Evolutionary conservation across 2,888 invertebrate genomes (phyloP).

Genomic region (Trilocha varians): DNA sequence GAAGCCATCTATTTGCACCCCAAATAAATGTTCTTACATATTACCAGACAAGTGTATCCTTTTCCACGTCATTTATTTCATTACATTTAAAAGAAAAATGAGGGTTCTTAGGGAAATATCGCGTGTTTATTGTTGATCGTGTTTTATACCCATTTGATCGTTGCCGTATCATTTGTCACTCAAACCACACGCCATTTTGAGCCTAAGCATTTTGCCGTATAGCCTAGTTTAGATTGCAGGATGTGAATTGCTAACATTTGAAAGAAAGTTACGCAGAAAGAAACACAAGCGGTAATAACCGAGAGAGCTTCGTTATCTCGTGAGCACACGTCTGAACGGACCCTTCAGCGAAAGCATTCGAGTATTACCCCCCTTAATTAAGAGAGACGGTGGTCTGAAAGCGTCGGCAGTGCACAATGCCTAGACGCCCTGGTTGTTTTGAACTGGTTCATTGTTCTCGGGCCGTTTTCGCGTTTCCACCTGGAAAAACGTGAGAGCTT

Average conservation of each 20-base stretch:
- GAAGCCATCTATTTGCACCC: too few relatives aligned
- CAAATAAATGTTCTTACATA: too few relatives aligned
- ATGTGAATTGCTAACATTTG: conserved; percentile 1
- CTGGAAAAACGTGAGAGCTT: conserved; percentile 30
- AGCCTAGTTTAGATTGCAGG: neutral
- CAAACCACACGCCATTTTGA: neutral
- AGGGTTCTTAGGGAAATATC: neutral
- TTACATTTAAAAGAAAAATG: neutral
- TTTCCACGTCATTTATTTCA: too few relatives aligned
- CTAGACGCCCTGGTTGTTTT: conserved; percentile 28
- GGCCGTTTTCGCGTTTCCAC: conserved; percentile 39
- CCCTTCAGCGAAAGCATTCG: conserved; percentile 44
- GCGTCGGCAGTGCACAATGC: conserved; percentile 40
- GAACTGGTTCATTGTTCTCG: conserved; percentile 46
- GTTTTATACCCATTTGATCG: neutral
- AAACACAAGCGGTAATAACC: conserved; percentile 50
- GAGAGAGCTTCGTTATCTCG: conserved; percentile 61
- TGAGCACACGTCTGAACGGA: conserved; percentile 56
- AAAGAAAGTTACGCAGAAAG: conserved; percentile 15
- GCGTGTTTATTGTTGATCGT: neutral
- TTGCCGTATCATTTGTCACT: neutral
- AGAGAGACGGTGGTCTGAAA: conserved; percentile 58
- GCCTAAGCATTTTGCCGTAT: neutral
- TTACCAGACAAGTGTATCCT: too few relatives aligned
- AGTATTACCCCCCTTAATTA: conserved; percentile 66